Evolutionary conservation across 2,113 vertebrate species (phyloP), one percentile per base, ranked within the genome.

Genomic region (Gobio gobio): DNA sequence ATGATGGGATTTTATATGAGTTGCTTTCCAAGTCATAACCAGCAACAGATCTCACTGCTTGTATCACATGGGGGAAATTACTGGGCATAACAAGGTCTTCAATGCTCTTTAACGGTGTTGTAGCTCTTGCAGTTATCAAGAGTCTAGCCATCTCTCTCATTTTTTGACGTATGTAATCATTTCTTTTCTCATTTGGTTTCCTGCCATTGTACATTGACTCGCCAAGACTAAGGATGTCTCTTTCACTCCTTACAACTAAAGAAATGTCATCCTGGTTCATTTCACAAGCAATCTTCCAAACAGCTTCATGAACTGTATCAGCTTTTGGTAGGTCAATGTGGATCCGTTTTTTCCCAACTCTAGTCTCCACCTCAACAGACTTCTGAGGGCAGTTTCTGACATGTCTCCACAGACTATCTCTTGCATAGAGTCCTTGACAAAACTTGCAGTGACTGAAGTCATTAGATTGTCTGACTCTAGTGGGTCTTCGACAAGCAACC

Each of bases 1-100:
- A 78, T 12, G 88, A 89, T 83, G 79, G 79, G 33, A 24, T 82
- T 78, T 86, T 85, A 47, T 89, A 85, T 0, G 78, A 83, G 47
- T 89, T 89, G 63, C 63, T 89, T 74, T 89, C 82, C 36, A 72
- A n/a, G 20, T 82, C 78, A 85, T 87, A 86, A 73, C 87, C 89
- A 82, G 85, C 88, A 85, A 84, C 76, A 81, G 40, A 74, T 88
- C 86, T 84, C 14, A 85, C 9, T 73, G 79, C 84, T n/a, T 85
- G 68, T 63, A 86, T 87, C 9, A 82, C 43, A 51, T 85, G 45
- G 22, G 47, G 88, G 51, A 87, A 88, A 79, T 88, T 88, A 43
- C 43, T 75, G 4, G 84, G 78, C 33, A n/a, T 88, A 83, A 88
- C 61, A 80, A 89, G 75, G 73, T 89, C 85, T 82, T 90, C 2